Conservation (phyloP, 2,113 vertebrate genomes). For the Scytalopus superciliaris region DNA sequence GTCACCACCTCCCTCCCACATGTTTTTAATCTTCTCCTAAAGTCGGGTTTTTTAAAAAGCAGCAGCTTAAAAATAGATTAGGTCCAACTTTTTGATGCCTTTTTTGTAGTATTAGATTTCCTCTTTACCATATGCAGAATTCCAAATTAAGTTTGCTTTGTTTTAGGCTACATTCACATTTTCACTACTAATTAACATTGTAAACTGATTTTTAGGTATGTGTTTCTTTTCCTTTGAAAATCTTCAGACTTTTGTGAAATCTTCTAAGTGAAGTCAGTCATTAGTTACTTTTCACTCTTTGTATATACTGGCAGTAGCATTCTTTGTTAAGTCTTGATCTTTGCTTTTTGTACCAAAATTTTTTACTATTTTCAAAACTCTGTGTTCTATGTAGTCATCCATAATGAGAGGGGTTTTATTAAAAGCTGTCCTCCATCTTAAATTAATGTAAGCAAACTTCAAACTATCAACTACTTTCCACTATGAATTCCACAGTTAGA, state of each 20-base stretch:
- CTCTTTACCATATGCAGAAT: not conserved
- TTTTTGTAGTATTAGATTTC: not conserved
- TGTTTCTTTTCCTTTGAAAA: not conserved
- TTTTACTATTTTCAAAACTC: not conserved
- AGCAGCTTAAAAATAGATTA: not conserved
- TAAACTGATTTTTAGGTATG: not conserved
- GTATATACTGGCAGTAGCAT: not conserved
- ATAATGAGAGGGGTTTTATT: not conserved
- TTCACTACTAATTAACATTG: not conserved
- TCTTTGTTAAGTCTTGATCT: not conserved
- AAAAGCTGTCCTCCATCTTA: not conserved
- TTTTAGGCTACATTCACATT: not conserved
- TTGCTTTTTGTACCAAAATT: not conserved
- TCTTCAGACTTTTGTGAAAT: not conserved
- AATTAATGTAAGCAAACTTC: not conserved
- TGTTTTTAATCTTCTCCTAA: conserved; percentile 54
- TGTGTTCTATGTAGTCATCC: not conserved
- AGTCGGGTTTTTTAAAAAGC: not conserved
- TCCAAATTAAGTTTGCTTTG: not conserved
- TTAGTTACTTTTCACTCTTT: not conserved
- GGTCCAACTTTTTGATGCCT: not conserved
- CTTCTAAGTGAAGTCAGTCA: not conserved
- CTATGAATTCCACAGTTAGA: conserved; percentile 13
- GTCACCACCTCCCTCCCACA: conserved; percentile 46
- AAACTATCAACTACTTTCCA: not conserved